Evolutionary conservation across 2,888 invertebrate genomes (phyloP), one percentile per base, ranked within the genome.

Genomic region (Cantharis nigra): DNA sequence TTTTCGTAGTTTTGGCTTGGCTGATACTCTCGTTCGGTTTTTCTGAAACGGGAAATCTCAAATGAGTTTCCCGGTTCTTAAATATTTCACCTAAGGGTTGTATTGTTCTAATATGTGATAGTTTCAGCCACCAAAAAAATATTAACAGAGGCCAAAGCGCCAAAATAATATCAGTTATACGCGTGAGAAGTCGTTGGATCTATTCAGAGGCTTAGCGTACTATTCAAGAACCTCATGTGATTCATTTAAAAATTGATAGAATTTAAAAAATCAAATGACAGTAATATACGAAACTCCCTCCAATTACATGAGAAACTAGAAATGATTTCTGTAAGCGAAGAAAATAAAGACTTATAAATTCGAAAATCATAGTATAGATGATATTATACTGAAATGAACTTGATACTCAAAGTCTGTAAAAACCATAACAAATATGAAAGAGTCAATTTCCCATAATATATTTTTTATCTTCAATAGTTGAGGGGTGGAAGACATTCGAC

Each of bases 31-130:
- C 63, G 75, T 71, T 72, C 69, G 63, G 72, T 69, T 65, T 75
- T 76, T 83, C 85, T 85, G 84, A 81, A 85, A 85, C 84, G 87
- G 89, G 87, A 88, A 88, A 87, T 82, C 86, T 86, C 86, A 79
- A 77, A 84, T 88, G 87, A 88, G 86, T 87, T 88, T 88, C 87
- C 88, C 88, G 72, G 67, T 75, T 79, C 77, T 75, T 63, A 18
- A 70, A 73, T 13, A 65, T 63, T 70, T 70, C 49, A 75, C 78
- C 72, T 75, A 75, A 78, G 78, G 78, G 75, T 78, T 78, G 78
- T 72, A 75, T 70, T 72, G 49, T 49, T 67, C n/a, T 23, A 67
- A 67, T 67, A 23, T 49, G 49, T 49, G 49, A 49, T 49, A 49
- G 49, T 49, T 49, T 49, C 49, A 49, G 49, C 49, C 49, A 49